A percentile compares a stretch with the other conserved stretches of the same genome.
phyloP scores from a whole-genome alignment of 2,113 vertebrate genomes.

The Heterotilapia buettikoferi region DNA sequence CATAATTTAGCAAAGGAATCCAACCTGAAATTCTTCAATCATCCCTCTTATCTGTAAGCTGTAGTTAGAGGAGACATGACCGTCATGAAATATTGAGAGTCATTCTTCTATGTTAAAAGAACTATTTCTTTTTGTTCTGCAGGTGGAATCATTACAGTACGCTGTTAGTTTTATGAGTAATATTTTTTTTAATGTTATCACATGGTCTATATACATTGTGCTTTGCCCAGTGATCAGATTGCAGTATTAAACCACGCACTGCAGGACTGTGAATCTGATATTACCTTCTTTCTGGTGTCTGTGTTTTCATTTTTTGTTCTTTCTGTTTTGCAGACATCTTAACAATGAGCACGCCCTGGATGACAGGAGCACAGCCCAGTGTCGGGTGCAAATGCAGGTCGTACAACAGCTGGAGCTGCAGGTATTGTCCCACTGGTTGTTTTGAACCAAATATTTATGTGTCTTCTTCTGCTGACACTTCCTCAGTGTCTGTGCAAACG shows the following conservation, averaged over 20 bases:
- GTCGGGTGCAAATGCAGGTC: constrained; percentile 99
- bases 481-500: constrained; percentile 1
- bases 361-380: constrained; percentile 99
- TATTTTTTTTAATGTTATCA: not conserved
- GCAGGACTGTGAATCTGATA: not conserved
- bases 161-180: not conserved
- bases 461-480: constrained; percentile 34
- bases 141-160: not conserved
- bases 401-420: constrained; percentile 99
- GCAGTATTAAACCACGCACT: not conserved
- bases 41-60: constrained; percentile 45
- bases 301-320: not conserved
- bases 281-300: not conserved
- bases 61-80: constrained; percentile 36
- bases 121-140: constrained; percentile 5
- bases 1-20: constrained; percentile 38
- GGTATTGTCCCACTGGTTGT: constrained; percentile 74
- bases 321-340: constrained; percentile 89
- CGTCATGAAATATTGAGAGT: constrained; percentile 45
- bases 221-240: not conserved
- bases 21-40: constrained; percentile 47
- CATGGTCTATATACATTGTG: not conserved
- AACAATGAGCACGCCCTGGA: constrained; percentile 99
- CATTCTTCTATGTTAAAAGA: constrained; percentile 25
- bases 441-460: constrained; percentile 54